Conservation (phyloP, 2,113 vertebrate species). For the Poeciliopsis prolifica region DNA sequence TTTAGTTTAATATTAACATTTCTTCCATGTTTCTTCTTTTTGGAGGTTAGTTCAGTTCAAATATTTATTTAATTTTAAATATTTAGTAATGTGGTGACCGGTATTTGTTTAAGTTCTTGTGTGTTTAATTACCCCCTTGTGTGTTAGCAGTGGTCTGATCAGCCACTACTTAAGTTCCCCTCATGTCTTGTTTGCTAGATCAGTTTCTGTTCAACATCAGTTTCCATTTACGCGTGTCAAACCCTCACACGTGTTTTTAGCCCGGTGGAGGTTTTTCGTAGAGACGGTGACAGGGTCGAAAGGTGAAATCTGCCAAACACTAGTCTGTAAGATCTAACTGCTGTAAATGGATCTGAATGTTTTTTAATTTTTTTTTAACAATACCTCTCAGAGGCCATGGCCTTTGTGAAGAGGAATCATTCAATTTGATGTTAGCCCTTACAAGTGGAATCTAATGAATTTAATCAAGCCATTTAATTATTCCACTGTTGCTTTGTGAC, state of each 20-base stretch:
- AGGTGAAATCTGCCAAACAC: conserved; percentile 23
- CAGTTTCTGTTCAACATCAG: too few species aligned
- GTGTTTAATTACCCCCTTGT: too few species aligned
- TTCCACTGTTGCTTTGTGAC: conserved; percentile 45
- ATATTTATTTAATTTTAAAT: too few species aligned
- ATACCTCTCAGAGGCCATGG: conserved; percentile 55
- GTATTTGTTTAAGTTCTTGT: too few species aligned
- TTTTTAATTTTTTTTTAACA: conserved; percentile 22
- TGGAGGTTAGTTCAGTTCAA: too few species aligned
- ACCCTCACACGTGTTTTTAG: neutral
- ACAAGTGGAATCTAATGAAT: conserved; percentile 71
- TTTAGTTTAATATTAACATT: too few species aligned
- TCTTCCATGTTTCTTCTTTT: too few species aligned
- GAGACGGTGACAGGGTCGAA: conserved; percentile 48
- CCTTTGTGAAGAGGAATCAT: conserved; percentile 62
- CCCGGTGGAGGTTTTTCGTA: conserved; percentile 39
- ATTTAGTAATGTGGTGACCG: too few species aligned
- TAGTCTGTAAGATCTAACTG: conserved; percentile 3
- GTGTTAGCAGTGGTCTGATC: too few species aligned
- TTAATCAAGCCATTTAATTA: conserved; percentile 70
- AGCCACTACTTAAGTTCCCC: too few species aligned
- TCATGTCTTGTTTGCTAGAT: too few species aligned
- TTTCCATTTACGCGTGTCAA: too few species aligned
- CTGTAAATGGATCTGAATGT: conserved; percentile 35
- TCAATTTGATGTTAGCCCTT: conserved; percentile 68